Percentiles rank a stretch among this genome's conserved stretches.
phyloP scores from a whole-genome alignment of 2,113 vertebrate genomes.

The Strix aluco region DNA sequence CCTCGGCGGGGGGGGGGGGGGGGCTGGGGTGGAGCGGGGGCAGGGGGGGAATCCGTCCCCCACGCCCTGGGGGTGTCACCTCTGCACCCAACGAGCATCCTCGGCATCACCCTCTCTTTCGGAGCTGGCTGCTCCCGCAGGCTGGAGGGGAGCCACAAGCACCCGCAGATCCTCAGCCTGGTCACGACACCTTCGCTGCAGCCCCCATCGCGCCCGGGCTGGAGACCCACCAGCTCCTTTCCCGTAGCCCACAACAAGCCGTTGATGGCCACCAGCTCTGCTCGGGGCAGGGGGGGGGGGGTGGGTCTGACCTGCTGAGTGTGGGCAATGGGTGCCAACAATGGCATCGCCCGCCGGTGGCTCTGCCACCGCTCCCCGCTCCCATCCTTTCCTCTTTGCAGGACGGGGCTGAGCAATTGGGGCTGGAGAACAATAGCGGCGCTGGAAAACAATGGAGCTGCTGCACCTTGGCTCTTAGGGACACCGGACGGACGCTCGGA shows the following conservation, averaged over 20 bases:
- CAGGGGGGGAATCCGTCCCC: neutral
- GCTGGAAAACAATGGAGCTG: conserved; percentile 31
- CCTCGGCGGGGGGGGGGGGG: neutral
- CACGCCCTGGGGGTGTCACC: neutral
- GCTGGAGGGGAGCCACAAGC: neutral
- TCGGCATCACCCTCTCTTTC: neutral
- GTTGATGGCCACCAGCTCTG: rapidly evolving
- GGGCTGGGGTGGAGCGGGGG: neutral
- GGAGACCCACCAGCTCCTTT: neutral
- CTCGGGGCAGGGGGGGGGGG: no score
- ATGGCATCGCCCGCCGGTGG: rapidly evolving
- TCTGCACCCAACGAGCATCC: neutral
- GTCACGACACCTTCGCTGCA: rapidly evolving
- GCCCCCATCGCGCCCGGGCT: neutral
- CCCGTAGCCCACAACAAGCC: neutral
- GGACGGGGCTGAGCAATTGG: neutral
- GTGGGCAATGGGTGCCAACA: rapidly evolving
- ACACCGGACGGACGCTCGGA: neutral
- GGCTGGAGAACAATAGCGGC: no score
- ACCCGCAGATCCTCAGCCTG: neutral
- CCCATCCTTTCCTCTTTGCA: neutral
- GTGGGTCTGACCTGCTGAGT: rapidly evolving
- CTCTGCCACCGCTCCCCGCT: neutral
- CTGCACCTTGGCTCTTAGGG: neutral
- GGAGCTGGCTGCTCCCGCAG: neutral